Base-by-base conservation (phyloP, 1,140 invertebrate species). In the Scaptodrosophila lebanonensis region DNA sequence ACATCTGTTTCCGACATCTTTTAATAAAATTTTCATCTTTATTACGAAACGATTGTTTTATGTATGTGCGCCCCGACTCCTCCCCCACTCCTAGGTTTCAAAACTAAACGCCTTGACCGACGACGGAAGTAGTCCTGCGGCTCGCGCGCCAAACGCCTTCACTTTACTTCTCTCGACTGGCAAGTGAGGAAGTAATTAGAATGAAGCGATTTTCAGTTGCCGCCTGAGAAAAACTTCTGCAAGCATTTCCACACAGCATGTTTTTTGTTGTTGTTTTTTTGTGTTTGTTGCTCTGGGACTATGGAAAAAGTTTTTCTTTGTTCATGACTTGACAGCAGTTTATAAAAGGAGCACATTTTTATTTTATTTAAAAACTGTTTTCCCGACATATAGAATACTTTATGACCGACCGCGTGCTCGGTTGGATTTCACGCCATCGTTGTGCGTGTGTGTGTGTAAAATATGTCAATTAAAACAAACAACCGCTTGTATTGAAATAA, bases 1-100 rank as follows among this genome's bases (percentile, higher is more conserved):
- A 79, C 85, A 86, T 86, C 85, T 86, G 85, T 83, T 86, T 79
- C 69, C 70, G 85, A 86, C 85, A 86, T 86, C 85, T 86, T 86
- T 86, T 86, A 86, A 86, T 86, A 86, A 86, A 86, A 86, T 85
- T 86, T 86, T 86, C 85, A 86, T 86, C 85, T 85, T 86, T 86
- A 86, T 86, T 86, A 86, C 82, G 62, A 76, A 76, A 83, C 71
- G 79, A 84, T 86, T 86, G 83, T 86, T 86, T 86, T 86, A 86
- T 85, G 60, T 63, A 63, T 45, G 48, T 53, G 38, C 58, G 20
- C 29, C 45, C 50, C 16, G 30, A 48, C 35, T 45, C 49, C 39
- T 29, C 27, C 20, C 2, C 12, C 44, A 16, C 20, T 27, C 12
- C 33, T n/a, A 30, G 16, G 9, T 11, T 0, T 1, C 51, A 18